Evolutionary conservation across 2,113 vertebrate species (phyloP), one percentile per base, ranked within the genome.

Genomic region (Saccopteryx leptura): DNA sequence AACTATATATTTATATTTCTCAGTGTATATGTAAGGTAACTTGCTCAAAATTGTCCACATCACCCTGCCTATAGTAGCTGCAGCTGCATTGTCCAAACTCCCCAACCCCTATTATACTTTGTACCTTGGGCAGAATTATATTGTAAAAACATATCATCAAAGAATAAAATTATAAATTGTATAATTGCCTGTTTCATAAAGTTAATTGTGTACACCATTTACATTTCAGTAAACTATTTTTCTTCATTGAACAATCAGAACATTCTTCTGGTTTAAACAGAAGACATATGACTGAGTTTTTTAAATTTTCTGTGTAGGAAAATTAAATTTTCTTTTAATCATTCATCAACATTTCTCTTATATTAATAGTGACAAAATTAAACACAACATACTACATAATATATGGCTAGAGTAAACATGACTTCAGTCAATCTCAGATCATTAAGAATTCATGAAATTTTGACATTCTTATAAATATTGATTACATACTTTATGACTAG

Each of bases 321-420:
- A 54, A n/a, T n/a, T 5, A 76, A 54, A 52, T 52, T 68, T 90
- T 96, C 5, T 75, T 91, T 91, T 72, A 21, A 50, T 24, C 5
- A 15, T 13, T 81, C 19, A 87, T 86, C 31, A 74, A 8, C 24
- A 79, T 74, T 93, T 88, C 39, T 26, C 2, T 68, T 52, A 19
- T 14, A 63, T 61, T 82, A 93, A 71, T 78, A 63, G 39, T 86
- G 68, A 52, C 9, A 79, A 63, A 48, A 82, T 52, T 63, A 79
- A 87, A 50, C 7, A 66, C 0, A 74, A 26, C 1, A 63, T 52
- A n/a, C 0, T 50, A 61, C 0, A 84, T 90, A 65, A 65, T n/a
- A 1, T 72, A 66, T 66, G 18, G 0, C 11, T 50, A n/a, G n/a
- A 58, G 17, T 56, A 91, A 93, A 68, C 11, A 61, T 71, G 13